Percentiles rank a stretch among this genome's conserved stretches.
phyloP scores from a whole-genome alignment of 2,113 vertebrate species.

The Cyrtonyx montezumae region DNA sequence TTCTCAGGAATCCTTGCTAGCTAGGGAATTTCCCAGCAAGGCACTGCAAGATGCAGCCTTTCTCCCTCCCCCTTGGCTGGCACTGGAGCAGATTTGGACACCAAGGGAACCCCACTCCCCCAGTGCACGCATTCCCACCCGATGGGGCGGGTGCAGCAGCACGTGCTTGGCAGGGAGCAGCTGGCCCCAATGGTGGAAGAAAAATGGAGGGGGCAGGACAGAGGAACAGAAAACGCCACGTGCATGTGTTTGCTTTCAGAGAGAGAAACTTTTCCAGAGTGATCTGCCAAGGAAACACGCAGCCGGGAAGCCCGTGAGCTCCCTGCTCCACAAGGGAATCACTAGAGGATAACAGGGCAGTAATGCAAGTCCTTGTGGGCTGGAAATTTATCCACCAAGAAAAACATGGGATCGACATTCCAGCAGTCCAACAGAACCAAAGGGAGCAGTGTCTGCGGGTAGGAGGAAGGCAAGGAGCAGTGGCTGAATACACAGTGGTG shows the following conservation, averaged over 20 bases:
- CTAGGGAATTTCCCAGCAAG: conserved; percentile 26
- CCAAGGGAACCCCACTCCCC: neutral
- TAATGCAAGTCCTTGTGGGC: fast-evolving
- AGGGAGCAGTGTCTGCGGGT: neutral
- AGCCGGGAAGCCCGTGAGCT: neutral
- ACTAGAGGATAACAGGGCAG: fast-evolving
- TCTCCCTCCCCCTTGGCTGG: neutral
- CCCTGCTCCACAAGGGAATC: neutral
- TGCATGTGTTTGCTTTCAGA: conserved; percentile 31
- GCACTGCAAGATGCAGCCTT: neutral
- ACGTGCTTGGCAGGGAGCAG: conserved; percentile 49
- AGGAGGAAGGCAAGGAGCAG: neutral
- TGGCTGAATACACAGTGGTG: fast-evolving
- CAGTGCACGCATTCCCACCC: neutral
- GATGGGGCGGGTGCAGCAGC: conserved; percentile 35
- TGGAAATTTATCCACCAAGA: neutral
- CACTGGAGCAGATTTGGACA: neutral
- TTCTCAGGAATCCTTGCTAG: neutral
- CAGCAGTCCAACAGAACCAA: neutral
- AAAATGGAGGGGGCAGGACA: neutral
- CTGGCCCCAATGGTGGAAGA: neutral
- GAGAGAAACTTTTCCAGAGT: conserved; percentile 36
- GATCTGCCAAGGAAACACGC: neutral
- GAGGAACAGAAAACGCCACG: neutral
- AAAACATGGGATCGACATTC: fast-evolving